Percentiles rank a stretch among this genome's conserved stretches.
Conservation (phyloP, 2,797 vertebrate genomes). For the Centropyge bicolor region DNA sequence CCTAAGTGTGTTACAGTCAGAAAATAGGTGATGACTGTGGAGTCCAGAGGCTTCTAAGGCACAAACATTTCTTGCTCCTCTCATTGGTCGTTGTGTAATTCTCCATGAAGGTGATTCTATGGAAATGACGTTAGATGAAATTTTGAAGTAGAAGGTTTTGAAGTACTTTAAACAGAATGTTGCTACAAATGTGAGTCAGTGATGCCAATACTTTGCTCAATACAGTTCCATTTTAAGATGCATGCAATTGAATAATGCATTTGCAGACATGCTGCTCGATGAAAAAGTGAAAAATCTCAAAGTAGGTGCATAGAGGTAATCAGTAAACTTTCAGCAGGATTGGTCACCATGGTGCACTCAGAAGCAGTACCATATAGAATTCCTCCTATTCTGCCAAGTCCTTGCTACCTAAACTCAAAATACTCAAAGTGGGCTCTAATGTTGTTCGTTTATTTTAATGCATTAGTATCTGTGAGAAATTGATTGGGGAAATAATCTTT, state of each 20-base stretch:
- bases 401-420: not conserved
- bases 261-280: not conserved
- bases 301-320: too few species aligned
- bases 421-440: not conserved
- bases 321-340: not conserved
- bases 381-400: not conserved
- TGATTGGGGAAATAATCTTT: not conserved
- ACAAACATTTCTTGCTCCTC: conserved; percentile 3
- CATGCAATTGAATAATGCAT: not conserved
- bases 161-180: conserved; percentile 34
- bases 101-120: conserved; percentile 17
- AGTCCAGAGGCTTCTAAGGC: not conserved
- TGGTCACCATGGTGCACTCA: not conserved
- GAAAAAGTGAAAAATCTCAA: too few species aligned
- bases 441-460: not conserved
- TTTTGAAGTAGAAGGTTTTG: not conserved
- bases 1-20: not conserved
- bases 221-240: not conserved
- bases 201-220: not conserved
- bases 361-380: not conserved
- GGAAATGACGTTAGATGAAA: conserved; percentile 14
- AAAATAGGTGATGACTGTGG: not conserved
- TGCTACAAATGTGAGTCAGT: not conserved
- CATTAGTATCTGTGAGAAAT: not conserved
- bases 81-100: conserved; percentile 17